These are phyloP conservation scores for Sialis fuliginosa DNA, from an alignment of 2,888 invertebrate species.

Conservation along the genomic window DNA sequence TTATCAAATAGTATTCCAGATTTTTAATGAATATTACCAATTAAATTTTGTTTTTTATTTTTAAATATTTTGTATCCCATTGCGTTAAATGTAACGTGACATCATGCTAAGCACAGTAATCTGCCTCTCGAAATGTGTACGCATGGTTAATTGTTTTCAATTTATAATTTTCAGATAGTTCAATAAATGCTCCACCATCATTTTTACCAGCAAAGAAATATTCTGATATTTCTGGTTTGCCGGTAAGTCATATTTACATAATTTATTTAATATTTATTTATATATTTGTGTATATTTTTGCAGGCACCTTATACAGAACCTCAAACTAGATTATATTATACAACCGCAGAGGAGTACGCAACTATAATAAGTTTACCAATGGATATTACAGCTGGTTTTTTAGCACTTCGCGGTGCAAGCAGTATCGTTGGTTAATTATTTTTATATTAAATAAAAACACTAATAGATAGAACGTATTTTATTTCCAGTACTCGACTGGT, in stretches of 20 bases:
- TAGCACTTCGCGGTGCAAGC: constrained; percentile 68
- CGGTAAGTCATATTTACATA: constrained; percentile 26
- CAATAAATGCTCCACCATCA: constrained; percentile 80
- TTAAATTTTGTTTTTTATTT: neutral
- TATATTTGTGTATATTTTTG: constrained; percentile 10
- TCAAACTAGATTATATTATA: constrained; percentile 71
- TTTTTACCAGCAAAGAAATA: constrained; percentile 85
- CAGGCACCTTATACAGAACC: constrained; percentile 78
- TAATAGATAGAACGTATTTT: neutral
- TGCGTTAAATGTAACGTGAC: no score
- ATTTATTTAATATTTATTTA: neutral
- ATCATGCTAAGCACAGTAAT: constrained; percentile 3
- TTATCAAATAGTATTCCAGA: neutral
- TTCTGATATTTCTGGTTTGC: constrained; percentile 79
- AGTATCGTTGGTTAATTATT: constrained; percentile 47
- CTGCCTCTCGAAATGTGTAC: neutral
- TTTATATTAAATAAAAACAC: neutral
- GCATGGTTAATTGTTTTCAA: neutral
- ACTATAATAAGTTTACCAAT: constrained; percentile 74
- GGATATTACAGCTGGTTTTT: constrained; percentile 81
- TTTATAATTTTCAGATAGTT: constrained; percentile 42
- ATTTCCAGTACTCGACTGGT: no score
- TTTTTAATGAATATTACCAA: neutral
- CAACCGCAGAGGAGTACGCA: constrained; percentile 73
- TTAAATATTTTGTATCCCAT: neutral